Evolutionary conservation across 2,888 invertebrate species (phyloP).

Genomic region (Dorcus hopei): DNA sequence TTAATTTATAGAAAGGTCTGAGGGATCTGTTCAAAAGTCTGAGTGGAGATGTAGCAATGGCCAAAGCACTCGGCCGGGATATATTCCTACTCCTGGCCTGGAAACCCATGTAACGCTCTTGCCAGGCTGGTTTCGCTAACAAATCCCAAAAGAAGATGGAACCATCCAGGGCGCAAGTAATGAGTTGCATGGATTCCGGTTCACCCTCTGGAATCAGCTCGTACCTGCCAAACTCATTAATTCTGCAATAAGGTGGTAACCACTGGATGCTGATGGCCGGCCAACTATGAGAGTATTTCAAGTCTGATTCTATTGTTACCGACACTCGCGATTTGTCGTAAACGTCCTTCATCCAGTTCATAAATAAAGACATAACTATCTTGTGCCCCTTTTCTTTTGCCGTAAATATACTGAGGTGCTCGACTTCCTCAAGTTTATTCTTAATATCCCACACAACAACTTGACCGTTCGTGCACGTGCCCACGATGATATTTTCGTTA

Average conservation of each 20-base stretch:
- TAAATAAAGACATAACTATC: slow-evolving; percentile 57
- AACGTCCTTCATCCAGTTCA: slow-evolving; percentile 67
- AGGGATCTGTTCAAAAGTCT: slow-evolving; percentile 60
- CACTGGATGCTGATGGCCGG: slow-evolving; percentile 66
- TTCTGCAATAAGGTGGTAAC: slow-evolving; percentile 60
- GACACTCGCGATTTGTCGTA: slow-evolving; percentile 57
- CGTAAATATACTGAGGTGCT: slow-evolving; percentile 60
- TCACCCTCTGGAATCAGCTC: slow-evolving; percentile 45
- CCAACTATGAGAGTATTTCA: slow-evolving; percentile 61
- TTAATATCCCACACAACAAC: slow-evolving; percentile 68
- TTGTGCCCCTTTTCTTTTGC: slow-evolving; percentile 62
- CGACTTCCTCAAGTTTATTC: slow-evolving; percentile 60
- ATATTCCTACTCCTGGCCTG: slow-evolving; percentile 45
- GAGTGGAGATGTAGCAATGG: slow-evolving; percentile 59
- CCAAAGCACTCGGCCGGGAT: slow-evolving; percentile 57
- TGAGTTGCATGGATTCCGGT: slow-evolving; percentile 57
- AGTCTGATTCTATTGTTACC: slow-evolving; percentile 60
- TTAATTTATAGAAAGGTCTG: slow-evolving; percentile 61
- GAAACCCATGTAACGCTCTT: slow-evolving; percentile 3
- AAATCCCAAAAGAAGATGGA: slow-evolving; percentile 70
- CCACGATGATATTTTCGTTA: slow-evolving; percentile 65
- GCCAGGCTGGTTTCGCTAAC: slow-evolving; percentile 45
- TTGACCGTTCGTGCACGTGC: slow-evolving; percentile 71
- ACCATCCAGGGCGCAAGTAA: slow-evolving; percentile 66
- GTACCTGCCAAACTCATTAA: slow-evolving; percentile 60